Percentiles rank a stretch among this genome's conserved stretches.
phyloP scores from a whole-genome alignment of 2,888 invertebrate species.

The Tanytarsus gracilentus region DNA sequence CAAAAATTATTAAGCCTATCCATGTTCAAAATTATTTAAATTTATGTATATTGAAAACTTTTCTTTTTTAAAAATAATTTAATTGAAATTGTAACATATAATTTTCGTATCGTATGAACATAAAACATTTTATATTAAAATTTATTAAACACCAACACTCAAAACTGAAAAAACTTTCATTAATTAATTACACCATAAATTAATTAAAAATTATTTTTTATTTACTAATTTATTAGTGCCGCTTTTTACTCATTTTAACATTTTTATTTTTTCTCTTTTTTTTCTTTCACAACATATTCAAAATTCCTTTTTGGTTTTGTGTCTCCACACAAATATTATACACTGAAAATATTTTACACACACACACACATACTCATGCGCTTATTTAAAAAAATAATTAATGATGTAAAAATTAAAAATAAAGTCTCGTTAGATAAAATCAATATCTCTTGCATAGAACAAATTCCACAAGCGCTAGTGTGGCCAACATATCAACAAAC shows the following conservation, averaged over 20 bases:
- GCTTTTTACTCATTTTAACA: slow-evolving; percentile 27
- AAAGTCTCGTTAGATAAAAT: slow-evolving; percentile 28
- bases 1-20: background rate
- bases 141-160: too few species aligned
- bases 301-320: slow-evolving; percentile 7
- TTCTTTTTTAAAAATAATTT: too few species aligned
- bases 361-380: slow-evolving; percentile 22
- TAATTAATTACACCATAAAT: too few species aligned
- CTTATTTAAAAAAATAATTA: slow-evolving; percentile 23
- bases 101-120: too few species aligned
- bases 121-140: too few species aligned
- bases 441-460: slow-evolving; percentile 41
- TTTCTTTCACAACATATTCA: slow-evolving; percentile 19
- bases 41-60: too few species aligned
- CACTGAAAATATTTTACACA: background rate
- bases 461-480: slow-evolving; percentile 62
- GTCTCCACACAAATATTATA: slow-evolving; percentile 10
- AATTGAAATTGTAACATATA: too few species aligned
- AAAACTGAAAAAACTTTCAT: too few species aligned
- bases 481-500: slow-evolving; percentile 60
- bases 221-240: slow-evolving; percentile 25
- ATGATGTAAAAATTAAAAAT: slow-evolving; percentile 10
- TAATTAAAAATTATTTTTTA: background rate
- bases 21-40: background rate
- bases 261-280: slow-evolving; percentile 23